phyloP scores from a whole-genome alignment of 2,113 vertebrate genomes.

The Indicator indicator region DNA sequence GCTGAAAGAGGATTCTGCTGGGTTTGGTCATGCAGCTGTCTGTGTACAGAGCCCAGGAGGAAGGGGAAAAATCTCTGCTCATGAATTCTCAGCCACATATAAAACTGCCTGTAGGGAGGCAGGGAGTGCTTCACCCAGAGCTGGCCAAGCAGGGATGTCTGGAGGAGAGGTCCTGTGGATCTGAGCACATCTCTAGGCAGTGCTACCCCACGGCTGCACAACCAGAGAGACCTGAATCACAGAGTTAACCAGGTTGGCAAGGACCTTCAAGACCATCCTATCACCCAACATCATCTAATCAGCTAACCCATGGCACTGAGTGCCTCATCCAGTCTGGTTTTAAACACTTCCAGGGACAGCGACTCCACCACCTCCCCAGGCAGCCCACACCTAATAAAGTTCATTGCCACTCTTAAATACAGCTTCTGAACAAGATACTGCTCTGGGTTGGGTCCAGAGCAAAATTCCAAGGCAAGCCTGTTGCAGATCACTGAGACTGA shows the following conservation, averaged over 20 bases:
- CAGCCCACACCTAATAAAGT: constrained; percentile 37
- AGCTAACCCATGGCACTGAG: too few species aligned
- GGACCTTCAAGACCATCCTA: too few species aligned
- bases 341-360: too few species aligned
- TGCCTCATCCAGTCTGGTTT: too few species aligned
- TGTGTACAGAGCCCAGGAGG: not conserved
- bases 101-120: not conserved
- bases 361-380: not conserved
- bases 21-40: not conserved
- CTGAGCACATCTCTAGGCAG: not conserved
- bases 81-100: not conserved
- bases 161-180: not conserved
- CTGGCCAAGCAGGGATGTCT: not conserved
- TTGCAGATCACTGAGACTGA: constrained; percentile 21
- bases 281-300: too few species aligned
- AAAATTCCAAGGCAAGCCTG: constrained; percentile 53
- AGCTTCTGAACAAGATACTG: constrained; percentile 28
- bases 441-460: constrained; percentile 15
- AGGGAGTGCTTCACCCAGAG: not conserved
- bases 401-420: constrained; percentile 42
- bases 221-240: not conserved
- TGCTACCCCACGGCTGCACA: not conserved
- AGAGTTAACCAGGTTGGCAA: too few species aligned
- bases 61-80: not conserved
- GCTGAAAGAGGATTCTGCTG: not conserved